Conservation (phyloP, 1,140 invertebrate species). For the Nomia melanderi region DNA sequence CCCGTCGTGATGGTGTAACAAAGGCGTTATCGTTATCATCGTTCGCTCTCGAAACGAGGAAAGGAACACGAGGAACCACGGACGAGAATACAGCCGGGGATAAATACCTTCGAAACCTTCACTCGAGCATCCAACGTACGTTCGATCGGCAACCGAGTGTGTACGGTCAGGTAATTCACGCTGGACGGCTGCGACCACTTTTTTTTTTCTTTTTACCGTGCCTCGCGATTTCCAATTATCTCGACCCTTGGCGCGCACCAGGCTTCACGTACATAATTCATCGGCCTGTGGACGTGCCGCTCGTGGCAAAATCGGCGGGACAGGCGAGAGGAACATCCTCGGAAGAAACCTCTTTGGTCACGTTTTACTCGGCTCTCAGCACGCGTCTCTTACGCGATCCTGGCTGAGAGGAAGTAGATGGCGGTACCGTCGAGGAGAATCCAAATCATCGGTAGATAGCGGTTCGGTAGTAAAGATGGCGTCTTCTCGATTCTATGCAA, state of each 20-base stretch:
- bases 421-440: neutral
- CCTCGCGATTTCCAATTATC: neutral
- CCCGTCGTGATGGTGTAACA: too few relatives aligned
- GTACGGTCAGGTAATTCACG: neutral
- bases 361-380: conserved; percentile 13
- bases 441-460: conserved; percentile 29
- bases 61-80: neutral
- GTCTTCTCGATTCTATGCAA: neutral
- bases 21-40: too few relatives aligned
- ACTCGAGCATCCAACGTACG: neutral
- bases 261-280: neutral
- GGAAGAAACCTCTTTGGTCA: neutral
- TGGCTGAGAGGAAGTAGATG: conserved; percentile 25
- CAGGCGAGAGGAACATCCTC: neutral
- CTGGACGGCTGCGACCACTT: neutral
- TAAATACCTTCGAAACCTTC: neutral
- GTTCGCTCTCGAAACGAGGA: neutral
- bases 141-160: neutral
- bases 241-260: conserved; percentile 1
- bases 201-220: too few relatives aligned
- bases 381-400: neutral
- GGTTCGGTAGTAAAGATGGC: conserved; percentile 31
- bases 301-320: neutral
- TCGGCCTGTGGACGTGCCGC: neutral
- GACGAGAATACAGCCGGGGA: neutral